Conservation (phyloP, 1,140 invertebrate species). For the Copidosoma floridanum region DNA sequence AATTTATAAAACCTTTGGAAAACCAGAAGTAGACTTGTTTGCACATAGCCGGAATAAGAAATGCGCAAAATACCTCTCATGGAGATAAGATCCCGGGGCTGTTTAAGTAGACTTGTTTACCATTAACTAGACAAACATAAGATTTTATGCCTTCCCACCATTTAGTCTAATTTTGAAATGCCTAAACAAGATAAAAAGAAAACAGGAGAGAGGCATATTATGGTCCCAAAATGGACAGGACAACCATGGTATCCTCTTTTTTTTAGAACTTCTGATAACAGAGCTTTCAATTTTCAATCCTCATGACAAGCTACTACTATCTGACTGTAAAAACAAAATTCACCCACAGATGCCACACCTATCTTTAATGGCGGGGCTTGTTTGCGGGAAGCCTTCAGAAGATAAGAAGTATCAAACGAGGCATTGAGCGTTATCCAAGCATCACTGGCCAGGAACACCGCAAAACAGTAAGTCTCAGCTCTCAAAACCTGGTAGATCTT, state of each 20-base stretch:
- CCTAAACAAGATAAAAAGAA: neutral
- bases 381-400: neutral
- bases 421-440: neutral
- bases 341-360: constrained; percentile 4
- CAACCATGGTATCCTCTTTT: constrained; percentile 4
- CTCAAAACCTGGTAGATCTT: neutral
- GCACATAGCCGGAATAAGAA: constrained; percentile 36
- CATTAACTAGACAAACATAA: neutral
- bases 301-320: neutral
- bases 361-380: neutral
- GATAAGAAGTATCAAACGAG: neutral
- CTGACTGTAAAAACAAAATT: neutral
- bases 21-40: constrained; percentile 37
- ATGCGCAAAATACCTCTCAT: constrained; percentile 29
- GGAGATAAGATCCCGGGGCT: neutral
- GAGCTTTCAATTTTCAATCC: neutral
- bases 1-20: constrained; percentile 30
- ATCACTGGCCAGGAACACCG: neutral
- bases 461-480: neutral
- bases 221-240: neutral
- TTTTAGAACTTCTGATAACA: neutral
- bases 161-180: neutral
- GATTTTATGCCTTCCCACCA: neutral
- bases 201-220: neutral
- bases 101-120: constrained; percentile 6